Evolutionary conservation across 2,888 invertebrate species (phyloP), one percentile per base, ranked within the genome.

Genomic region (Chymomyza procnemis): DNA sequence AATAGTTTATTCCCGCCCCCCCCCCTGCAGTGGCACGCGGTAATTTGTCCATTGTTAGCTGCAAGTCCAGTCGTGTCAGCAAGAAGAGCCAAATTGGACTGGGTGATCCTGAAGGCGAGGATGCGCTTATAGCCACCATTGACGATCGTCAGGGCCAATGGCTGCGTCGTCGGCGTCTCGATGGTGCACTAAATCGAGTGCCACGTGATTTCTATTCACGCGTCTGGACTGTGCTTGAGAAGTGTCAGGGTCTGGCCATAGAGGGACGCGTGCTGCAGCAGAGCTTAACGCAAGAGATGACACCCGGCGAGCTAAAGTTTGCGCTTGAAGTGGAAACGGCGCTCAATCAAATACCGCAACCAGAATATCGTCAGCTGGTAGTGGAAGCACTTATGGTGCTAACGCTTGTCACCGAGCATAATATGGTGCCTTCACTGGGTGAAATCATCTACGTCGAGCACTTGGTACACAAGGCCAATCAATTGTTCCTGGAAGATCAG

Each of bases 241-340:
- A 94, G 96, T 98, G 98, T 88, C 96, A 97, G 92, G 99, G 98
- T 2, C 92, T 99, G 63, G 95, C 96, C 8, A 97, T 99, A 74
- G 97, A 98, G 90, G 97, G 97, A 1, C 95, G 97, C 89, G 93
- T 97, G 26, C 92, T 99, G 21, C 96, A 96, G 64, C 97, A 97
- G 88, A 96, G 96, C 91, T 92, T 99, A 61, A 99, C 99, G 0
- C 97, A 97, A 92, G 99, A 99, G 94, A 99, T 99, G 99, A 99
- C 99, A 0, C 94, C 98, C 0, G 98, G 98, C 52, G 99, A 99
- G 92, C 92, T 99, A 81, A 99, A 99, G 92, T 99, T 99, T 91
- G 99, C 99, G 0, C 92, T 99, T 16, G 97, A 97, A 64, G 99
- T 99, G 0, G 99, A 99, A 92, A 96, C 97, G 1, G 98, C 98